Conservation (phyloP, 92 coral and sea anemone species). For the Porites divaricata region DNA sequence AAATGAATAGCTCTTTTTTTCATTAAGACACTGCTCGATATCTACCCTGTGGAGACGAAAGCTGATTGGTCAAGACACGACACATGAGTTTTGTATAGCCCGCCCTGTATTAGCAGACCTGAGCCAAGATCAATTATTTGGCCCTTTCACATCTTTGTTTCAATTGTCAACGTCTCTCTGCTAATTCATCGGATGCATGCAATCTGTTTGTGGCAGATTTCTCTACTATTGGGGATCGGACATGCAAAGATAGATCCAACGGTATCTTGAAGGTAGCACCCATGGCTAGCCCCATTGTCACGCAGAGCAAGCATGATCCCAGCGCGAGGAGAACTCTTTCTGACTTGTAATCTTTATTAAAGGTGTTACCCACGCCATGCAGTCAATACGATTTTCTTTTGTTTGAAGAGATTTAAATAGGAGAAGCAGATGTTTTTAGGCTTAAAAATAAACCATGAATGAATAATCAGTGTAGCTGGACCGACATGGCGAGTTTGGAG, state of each 20-base stretch:
- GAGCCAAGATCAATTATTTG: slow-evolving; percentile 84
- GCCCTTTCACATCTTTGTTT: slow-evolving; percentile 88
- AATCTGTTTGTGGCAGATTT: slow-evolving; percentile 46
- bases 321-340: slow-evolving; percentile 57
- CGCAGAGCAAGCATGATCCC: slow-evolving; percentile 37
- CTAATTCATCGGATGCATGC: slow-evolving; percentile 86
- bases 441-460: slow-evolving; percentile 99
- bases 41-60: slow-evolving; percentile 88
- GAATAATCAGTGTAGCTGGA: slow-evolving; percentile 75
- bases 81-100: slow-evolving; percentile 88
- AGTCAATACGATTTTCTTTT: slow-evolving; percentile 99
- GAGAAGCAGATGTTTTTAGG: slow-evolving; percentile 99
- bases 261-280: neutral
- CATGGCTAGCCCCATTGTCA: slow-evolving; percentile 37
- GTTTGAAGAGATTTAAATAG: slow-evolving; percentile 99
- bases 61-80: slow-evolving; percentile 76
- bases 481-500: slow-evolving; percentile 41
- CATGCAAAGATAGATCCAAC: slow-evolving; percentile 12
- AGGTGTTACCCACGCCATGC: slow-evolving; percentile 99
- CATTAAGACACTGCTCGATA: slow-evolving; percentile 80
- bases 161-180: slow-evolving; percentile 90
- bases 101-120: slow-evolving; percentile 79
- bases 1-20: slow-evolving; percentile 84
- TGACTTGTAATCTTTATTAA: slow-evolving; percentile 77
- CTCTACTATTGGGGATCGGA: slow-evolving; percentile 10